Base-by-base conservation (phyloP, 2,888 invertebrate species). In the Coleophora deauratella region DNA sequence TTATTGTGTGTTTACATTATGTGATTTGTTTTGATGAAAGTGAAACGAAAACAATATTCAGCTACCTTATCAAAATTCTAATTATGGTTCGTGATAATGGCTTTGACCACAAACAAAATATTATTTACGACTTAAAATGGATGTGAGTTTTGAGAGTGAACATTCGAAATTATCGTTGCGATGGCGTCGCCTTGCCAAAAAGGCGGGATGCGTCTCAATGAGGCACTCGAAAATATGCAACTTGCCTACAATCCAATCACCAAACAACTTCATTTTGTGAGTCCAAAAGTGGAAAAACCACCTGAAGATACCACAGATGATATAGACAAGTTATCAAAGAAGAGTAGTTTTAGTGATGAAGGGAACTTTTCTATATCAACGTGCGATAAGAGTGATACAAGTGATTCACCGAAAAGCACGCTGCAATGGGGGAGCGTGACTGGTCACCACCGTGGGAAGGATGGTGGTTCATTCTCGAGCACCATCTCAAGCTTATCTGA, bases 201-300 rank as follows among this genome's bases (percentile, higher is more conserved):
- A 66, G 78, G 87, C 63, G 88, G 88, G 66, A 79, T 89, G 68
- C 87, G 88, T 47, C 81, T 92, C 47, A 90, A 90, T 62, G 90
- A 91, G 72, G 91, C 92, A 40, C 73, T 93, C 57, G 90, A 91
- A 64, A 91, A 88, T 67, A 91, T 93, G 82, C 91, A 92, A 50
- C 73, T 93, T 49, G 91, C 91, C 2, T 93, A 92, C 72, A 92
- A 91, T 66, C 92, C 92, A 10, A 86, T 91, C 37, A 92, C 92
- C 15, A 92, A 91, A 65, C 91, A 92, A 57, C 72, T 92, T 47
- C 91, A 91, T 71, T 87, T 90, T 37, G 86, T 90, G 45, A 85
- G 80, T 50, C 80, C 82, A 1, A 81, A 77, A 57, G 63, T 71
- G 2, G 76, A 75, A 41, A 82, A 80, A 55, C 59, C 63, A 9